phyloP scores from a whole-genome alignment of 2,888 invertebrate species.

The Nephrotoma guestfalica region DNA sequence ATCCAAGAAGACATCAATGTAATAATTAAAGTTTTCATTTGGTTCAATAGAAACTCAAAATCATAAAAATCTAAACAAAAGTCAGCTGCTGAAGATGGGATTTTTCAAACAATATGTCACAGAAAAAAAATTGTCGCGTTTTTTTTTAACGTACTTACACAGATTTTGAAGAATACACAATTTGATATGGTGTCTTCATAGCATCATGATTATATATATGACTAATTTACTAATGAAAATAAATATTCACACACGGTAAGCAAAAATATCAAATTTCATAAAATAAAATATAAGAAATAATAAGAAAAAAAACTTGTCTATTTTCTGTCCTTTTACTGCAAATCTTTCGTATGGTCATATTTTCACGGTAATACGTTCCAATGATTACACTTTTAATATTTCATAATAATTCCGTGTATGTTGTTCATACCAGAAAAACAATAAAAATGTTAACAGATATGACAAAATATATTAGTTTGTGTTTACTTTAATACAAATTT shows the following conservation, averaged over 20 bases:
- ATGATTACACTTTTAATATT: background rate
- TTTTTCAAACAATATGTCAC: no score
- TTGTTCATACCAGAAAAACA: background rate
- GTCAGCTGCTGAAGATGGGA: no score
- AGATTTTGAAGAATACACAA: background rate
- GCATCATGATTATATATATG: background rate
- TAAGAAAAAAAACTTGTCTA: background rate
- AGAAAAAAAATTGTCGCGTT: no score
- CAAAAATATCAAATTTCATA: background rate
- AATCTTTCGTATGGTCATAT: background rate
- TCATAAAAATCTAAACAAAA: no score
- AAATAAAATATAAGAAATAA: background rate
- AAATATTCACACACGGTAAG: background rate
- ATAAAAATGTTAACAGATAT: background rate
- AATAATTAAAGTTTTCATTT: no score
- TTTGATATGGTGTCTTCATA: background rate
- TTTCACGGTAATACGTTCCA: background rate
- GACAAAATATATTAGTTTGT: background rate
- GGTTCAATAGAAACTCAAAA: no score
- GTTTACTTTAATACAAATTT: background rate
- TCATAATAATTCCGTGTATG: background rate
- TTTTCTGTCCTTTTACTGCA: background rate
- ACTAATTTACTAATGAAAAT: background rate
- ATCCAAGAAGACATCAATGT: no score
- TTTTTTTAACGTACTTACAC: background rate